phyloP scores from a whole-genome alignment of 2,888 invertebrate species.

The Venusia cambrica region DNA sequence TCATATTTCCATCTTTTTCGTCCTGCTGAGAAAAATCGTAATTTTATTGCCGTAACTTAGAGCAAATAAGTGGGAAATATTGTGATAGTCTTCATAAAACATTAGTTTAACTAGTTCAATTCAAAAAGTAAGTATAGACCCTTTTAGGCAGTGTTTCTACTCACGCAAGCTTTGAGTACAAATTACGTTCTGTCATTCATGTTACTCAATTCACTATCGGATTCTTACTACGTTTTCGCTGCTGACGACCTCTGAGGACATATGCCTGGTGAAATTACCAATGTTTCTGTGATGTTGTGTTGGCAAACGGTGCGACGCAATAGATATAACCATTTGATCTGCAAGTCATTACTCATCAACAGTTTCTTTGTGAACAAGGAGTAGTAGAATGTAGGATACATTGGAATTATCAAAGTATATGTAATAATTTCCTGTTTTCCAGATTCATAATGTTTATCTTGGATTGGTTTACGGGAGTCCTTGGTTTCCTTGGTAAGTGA shows the following conservation, averaged over 20 bases:
- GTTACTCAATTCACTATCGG: slow-evolving; percentile 71
- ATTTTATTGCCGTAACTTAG: slow-evolving; percentile 67
- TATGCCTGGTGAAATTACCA: slow-evolving; percentile 32
- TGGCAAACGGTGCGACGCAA: slow-evolving; percentile 45
- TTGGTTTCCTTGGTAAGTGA: slow-evolving; percentile 94
- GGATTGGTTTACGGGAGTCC: slow-evolving; percentile 97
- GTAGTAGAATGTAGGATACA: slow-evolving; percentile 19
- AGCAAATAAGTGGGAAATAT: slow-evolving; percentile 68
- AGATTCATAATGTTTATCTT: slow-evolving; percentile 92
- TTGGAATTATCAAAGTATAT: slow-evolving; percentile 30
- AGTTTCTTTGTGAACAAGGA: slow-evolving; percentile 55
- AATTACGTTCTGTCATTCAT: slow-evolving; percentile 72
- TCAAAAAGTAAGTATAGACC: slow-evolving; percentile 69
- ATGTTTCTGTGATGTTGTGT: slow-evolving; percentile 34
- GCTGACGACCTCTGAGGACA: slow-evolving; percentile 38
- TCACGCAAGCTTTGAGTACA: slow-evolving; percentile 53
- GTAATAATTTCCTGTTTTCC: slow-evolving; percentile 51
- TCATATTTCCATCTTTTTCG: slow-evolving; percentile 54
- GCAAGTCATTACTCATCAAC: slow-evolving; percentile 65
- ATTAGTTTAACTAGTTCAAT: slow-evolving; percentile 73
- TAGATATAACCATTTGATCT: slow-evolving; percentile 49
- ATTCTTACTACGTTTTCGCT: slow-evolving; percentile 51
- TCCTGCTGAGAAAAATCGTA: slow-evolving; percentile 57
- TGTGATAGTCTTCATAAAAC: slow-evolving; percentile 73
- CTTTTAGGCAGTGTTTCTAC: slow-evolving; percentile 40